These are phyloP conservation scores for Sorex fumeus DNA, from an alignment of 2,113 vertebrate species.

Conservation along the genomic window DNA sequence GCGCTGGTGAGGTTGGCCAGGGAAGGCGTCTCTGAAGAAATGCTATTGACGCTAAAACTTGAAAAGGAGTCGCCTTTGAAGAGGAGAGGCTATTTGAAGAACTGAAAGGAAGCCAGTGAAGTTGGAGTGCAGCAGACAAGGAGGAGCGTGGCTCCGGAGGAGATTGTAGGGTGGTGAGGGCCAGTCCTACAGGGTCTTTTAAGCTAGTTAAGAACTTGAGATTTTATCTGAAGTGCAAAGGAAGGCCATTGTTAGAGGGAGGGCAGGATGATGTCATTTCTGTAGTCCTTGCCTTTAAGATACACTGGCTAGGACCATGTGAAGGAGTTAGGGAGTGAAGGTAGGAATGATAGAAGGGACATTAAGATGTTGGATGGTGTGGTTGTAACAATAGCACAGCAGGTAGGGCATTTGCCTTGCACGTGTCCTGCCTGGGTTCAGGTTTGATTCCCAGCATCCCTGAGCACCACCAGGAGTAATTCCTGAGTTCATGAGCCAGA, in stretches of 20 bases:
- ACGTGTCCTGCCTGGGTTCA: too few species aligned
- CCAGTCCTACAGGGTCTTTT: background rate
- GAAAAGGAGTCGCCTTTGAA: constrained; percentile 57
- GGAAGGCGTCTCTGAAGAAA: background rate
- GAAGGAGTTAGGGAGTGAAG: background rate
- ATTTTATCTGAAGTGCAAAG: constrained; percentile 54
- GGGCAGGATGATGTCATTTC: background rate
- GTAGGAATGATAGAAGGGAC: background rate
- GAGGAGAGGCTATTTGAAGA: constrained; percentile 47
- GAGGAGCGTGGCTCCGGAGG: background rate
- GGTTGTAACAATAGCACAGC: too few species aligned
- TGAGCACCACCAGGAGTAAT: too few species aligned
- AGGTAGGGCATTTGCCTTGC: too few species aligned
- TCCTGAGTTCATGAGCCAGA: too few species aligned
- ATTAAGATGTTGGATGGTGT: background rate
- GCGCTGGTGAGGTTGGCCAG: background rate
- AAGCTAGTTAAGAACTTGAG: constrained; percentile 9
- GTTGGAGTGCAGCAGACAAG: background rate
- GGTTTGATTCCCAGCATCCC: too few species aligned
- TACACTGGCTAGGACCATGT: background rate
- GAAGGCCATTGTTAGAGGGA: background rate
- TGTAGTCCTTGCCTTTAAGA: background rate
- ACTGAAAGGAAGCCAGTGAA: constrained; percentile 6
- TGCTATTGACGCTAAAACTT: constrained; percentile 36
- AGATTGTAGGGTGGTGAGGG: background rate